Percentiles rank a stretch among this genome's conserved stretches.
phyloP scores from a whole-genome alignment of 2,888 invertebrate species.

The Lapara coniferarum region DNA sequence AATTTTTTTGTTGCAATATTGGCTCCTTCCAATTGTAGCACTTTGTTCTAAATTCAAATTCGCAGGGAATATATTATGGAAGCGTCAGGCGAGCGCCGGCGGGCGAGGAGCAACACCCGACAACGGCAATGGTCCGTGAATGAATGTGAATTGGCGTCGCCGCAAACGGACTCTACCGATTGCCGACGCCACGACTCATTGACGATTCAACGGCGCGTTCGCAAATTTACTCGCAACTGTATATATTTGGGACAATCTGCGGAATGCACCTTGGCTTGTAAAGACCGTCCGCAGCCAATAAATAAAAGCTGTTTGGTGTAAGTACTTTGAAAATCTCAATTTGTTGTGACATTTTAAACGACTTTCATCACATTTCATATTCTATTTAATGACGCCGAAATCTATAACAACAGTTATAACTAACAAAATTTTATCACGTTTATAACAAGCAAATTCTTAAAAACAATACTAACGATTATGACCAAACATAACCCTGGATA shows the following conservation, averaged over 20 bases:
- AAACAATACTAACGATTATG: too few species aligned
- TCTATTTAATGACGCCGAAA: too few species aligned
- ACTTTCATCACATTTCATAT: neutral
- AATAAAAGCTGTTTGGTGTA: neutral
- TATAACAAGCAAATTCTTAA: neutral
- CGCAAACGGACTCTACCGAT: slow-evolving; percentile 75
- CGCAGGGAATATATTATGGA: slow-evolving; percentile 57
- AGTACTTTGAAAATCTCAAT: neutral
- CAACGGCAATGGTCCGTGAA: slow-evolving; percentile 46
- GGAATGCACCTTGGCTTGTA: slow-evolving; percentile 20
- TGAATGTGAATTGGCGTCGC: slow-evolving; percentile 75
- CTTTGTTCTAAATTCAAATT: slow-evolving; percentile 65
- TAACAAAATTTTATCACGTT: neutral
- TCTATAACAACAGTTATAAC: too few species aligned
- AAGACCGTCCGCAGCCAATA: slow-evolving; percentile 8
- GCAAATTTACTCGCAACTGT: slow-evolving; percentile 68
- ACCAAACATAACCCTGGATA: too few species aligned
- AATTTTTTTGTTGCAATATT: neutral
- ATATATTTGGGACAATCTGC: slow-evolving; percentile 43
- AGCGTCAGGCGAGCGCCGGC: slow-evolving; percentile 37
- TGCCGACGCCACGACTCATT: slow-evolving; percentile 76
- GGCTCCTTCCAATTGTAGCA: slow-evolving; percentile 1
- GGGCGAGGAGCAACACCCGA: slow-evolving; percentile 47
- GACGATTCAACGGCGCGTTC: slow-evolving; percentile 47
- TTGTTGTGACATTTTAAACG: neutral